Conservation (phyloP, 2,888 invertebrate genomes). For the Hecatera dysodea region DNA sequence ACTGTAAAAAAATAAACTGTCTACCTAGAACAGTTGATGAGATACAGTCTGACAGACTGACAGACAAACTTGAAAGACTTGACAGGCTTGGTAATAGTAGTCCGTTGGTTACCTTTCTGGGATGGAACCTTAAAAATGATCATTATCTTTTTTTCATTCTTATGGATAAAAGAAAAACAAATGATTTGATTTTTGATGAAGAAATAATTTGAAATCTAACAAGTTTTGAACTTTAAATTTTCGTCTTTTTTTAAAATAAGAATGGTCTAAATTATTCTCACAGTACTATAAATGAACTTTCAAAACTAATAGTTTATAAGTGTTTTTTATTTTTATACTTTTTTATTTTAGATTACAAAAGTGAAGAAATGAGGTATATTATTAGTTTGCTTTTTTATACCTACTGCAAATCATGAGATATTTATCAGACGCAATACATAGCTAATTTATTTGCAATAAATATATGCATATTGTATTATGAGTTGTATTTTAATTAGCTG, state of each 20-base stretch:
- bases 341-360: not conserved
- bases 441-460: not conserved
- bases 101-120: too few relatives aligned
- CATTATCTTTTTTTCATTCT: too few relatives aligned
- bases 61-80: too few relatives aligned
- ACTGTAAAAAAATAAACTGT: too few relatives aligned
- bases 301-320: not conserved
- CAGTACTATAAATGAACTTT: too few relatives aligned
- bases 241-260: not conserved
- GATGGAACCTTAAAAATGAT: too few relatives aligned
- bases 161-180: not conserved
- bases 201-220: not conserved
- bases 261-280: not conserved
- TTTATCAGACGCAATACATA: not conserved
- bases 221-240: not conserved
- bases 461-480: slow-evolving; percentile 7
- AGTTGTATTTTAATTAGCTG: not conserved
- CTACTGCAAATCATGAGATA: not conserved
- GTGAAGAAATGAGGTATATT: not conserved
- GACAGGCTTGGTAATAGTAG: too few relatives aligned
- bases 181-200: not conserved
- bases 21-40: too few relatives aligned
- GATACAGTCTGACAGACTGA: too few relatives aligned
- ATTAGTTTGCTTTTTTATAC: not conserved
- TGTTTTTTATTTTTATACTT: slow-evolving; percentile 8